phyloP scores from a whole-genome alignment of 2,888 invertebrate species.

The Chironomus tentans region DNA sequence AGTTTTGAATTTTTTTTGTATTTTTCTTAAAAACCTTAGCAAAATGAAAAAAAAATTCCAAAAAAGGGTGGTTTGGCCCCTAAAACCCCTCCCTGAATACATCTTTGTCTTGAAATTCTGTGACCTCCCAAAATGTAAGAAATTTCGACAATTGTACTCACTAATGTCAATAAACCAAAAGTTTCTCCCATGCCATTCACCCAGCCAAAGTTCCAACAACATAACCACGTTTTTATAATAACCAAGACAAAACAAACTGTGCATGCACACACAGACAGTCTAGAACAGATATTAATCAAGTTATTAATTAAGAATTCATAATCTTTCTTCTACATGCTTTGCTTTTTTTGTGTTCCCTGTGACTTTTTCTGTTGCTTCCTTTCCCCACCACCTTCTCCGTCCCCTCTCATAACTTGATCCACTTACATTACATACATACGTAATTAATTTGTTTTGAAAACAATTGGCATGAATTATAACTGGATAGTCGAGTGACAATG shows the following conservation, averaged over 20 bases:
- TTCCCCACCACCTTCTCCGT: not conserved
- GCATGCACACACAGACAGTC: not conserved
- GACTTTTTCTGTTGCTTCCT: not conserved
- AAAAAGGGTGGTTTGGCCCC: too few relatives aligned
- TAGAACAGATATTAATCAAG: not conserved
- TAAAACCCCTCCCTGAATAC: too few relatives aligned
- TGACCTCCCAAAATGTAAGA: too few relatives aligned
- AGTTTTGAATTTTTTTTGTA: too few relatives aligned
- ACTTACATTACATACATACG: constrained; percentile 16
- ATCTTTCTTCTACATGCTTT: not conserved
- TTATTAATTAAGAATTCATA: constrained; percentile 25
- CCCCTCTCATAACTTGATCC: not conserved
- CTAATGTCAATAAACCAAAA: too few relatives aligned
- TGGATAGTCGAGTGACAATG: not conserved
- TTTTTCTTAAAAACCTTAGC: too few relatives aligned
- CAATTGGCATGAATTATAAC: not conserved
- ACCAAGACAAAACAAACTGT: not conserved
- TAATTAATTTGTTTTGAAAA: constrained; percentile 4
- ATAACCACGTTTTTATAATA: too few relatives aligned
- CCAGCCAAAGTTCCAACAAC: too few relatives aligned
- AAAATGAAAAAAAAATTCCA: too few relatives aligned
- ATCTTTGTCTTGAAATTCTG: too few relatives aligned
- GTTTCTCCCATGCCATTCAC: too few relatives aligned
- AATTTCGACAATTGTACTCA: too few relatives aligned
- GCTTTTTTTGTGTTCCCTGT: not conserved